Percentiles rank a stretch among this genome's conserved stretches.
These are phyloP conservation scores for Sinocyclocheilus maitianheensis DNA, from an alignment of 2,113 vertebrate genomes.

Conservation along the genomic window DNA sequence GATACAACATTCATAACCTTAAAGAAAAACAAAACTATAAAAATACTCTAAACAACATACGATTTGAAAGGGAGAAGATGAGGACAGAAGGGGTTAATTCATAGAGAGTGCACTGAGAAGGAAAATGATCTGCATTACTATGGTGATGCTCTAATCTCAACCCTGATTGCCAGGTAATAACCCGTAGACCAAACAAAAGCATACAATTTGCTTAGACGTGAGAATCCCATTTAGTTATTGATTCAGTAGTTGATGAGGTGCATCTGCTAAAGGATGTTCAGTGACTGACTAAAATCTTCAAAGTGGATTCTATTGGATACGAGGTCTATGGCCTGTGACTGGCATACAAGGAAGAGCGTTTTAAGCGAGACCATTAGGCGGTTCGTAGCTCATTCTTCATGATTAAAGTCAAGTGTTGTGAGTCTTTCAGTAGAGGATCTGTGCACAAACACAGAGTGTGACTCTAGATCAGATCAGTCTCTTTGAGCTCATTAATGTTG, in stretches of 20 bases:
- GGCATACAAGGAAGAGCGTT: background rate
- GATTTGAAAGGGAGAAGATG: background rate
- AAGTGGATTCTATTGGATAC: conserved; percentile 5
- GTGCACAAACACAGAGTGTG: background rate
- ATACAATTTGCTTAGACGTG: background rate
- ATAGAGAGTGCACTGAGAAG: conserved; percentile 42
- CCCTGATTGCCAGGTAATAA: conserved; percentile 8
- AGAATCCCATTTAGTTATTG: conserved; percentile 19
- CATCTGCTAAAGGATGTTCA: conserved; percentile 23
- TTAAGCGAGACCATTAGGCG: background rate
- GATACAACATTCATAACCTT: background rate
- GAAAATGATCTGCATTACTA: conserved; percentile 29
- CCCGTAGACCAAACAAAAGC: conserved; percentile 10
- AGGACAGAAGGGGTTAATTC: background rate
- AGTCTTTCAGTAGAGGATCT: background rate
- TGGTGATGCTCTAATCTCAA: background rate
- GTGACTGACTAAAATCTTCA: background rate
- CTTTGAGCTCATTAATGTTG: conserved; percentile 48
- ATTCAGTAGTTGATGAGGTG: conserved; percentile 15
- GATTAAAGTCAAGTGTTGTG: conserved; percentile 11
- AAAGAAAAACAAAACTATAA: background rate
- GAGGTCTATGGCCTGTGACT: conserved; percentile 4
- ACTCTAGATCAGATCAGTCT: conserved; percentile 58
- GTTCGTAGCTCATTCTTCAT: conserved; percentile 7
- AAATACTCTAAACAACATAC: background rate